A percentile compares a stretch with the other conserved stretches of the same genome.
These are phyloP conservation scores for Neolamprologus modestus DNA, from an alignment of 2,113 vertebrate genomes.

Conservation along the genomic window DNA sequence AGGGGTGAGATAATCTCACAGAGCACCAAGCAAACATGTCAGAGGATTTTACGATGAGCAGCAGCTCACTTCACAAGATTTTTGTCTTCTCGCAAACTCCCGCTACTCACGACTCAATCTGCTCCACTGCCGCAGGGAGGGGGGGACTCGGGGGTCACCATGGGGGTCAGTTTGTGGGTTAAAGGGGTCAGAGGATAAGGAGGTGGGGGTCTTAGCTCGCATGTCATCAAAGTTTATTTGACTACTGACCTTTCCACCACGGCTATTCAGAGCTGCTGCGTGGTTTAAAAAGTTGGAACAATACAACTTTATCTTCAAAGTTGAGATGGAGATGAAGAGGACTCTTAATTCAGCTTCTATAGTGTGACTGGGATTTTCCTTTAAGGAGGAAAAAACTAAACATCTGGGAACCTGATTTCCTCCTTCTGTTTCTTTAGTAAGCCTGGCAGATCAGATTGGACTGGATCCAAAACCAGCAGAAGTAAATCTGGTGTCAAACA, in stretches of 20 bases:
- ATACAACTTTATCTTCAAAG: slow-evolving; percentile 17
- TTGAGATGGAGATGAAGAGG: neutral
- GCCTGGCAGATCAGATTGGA: neutral
- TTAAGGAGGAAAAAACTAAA: neutral
- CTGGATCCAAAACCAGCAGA: neutral
- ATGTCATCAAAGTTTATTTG: slow-evolving; percentile 49
- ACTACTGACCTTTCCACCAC: slow-evolving; percentile 34
- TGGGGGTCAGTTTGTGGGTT: neutral
- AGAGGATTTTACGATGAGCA: neutral
- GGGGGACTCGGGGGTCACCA: neutral
- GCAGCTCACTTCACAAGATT: neutral
- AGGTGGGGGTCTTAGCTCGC: neutral
- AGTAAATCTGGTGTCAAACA: neutral
- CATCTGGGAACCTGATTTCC: neutral
- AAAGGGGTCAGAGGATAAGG: neutral
- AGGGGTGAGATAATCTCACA: neutral
- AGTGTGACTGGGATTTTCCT: neutral
- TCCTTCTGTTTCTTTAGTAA: neutral
- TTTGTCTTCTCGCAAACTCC: neutral
- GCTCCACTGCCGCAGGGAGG: neutral
- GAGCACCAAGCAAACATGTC: neutral
- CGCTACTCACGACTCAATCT: neutral
- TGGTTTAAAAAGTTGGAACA: neutral
- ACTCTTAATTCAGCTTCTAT: neutral
- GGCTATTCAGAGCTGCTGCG: neutral